A percentile compares a stretch with the other conserved stretches of the same genome.
phyloP scores from a whole-genome alignment of 2,797 vertebrate species.

The Microctenopoma stevenorrisi region DNA sequence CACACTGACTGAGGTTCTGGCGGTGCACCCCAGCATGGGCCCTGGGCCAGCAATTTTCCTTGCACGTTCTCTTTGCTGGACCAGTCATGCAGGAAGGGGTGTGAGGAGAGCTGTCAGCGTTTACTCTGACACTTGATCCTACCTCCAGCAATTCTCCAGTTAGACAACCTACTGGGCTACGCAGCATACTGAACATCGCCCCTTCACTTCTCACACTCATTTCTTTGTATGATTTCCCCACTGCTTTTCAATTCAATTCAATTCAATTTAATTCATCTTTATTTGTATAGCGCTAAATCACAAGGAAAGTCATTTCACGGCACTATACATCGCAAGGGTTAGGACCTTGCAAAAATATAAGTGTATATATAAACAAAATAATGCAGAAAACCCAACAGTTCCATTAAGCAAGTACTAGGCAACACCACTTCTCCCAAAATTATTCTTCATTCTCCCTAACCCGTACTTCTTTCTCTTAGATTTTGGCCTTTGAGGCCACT shows the following conservation, averaged over 20 bases:
- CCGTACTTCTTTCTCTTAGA: constrained; percentile 34
- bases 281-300: too few relatives aligned
- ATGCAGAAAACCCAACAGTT: too few relatives aligned
- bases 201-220: constrained; percentile 31
- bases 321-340: too few relatives aligned
- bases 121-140: constrained; percentile 68
- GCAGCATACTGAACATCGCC: constrained; percentile 12
- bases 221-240: constrained; percentile 33
- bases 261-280: too few relatives aligned
- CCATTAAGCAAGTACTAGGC: too few relatives aligned
- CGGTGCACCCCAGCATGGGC: constrained; percentile 56
- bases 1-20: constrained; percentile 77
- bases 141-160: constrained; percentile 34
- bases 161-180: constrained; percentile 42
- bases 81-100: constrained; percentile 65
- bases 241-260: constrained; percentile 12
- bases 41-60: constrained; percentile 66
- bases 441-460: constrained; percentile 9
- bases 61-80: constrained; percentile 59
- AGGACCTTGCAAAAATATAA: too few relatives aligned
- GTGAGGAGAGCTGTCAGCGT: constrained; percentile 68
- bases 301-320: too few relatives aligned
- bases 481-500: constrained; percentile 43
- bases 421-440: constrained; percentile 21
- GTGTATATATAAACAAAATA: too few relatives aligned